Base-by-base conservation (phyloP, 2,888 invertebrate species). In the Lathronympha strigana region DNA sequence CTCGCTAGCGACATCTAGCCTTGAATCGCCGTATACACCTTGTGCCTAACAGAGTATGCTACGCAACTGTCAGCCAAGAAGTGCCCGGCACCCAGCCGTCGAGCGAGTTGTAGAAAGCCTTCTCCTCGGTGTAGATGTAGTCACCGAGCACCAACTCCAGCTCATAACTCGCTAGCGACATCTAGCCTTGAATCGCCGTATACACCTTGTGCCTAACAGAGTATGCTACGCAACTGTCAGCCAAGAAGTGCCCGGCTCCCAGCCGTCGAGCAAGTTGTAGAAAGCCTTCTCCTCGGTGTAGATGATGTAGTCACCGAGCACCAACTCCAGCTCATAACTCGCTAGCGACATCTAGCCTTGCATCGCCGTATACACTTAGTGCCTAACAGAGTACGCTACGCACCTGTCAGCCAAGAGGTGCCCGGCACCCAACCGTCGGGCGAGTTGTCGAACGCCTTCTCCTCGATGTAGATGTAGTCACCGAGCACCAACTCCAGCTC, bases 81-180 rank as follows among this genome's bases (percentile, higher is more conserved):
- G 94, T 94, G 28, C 97, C 98, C 76, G 95, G 95, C 31, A 96
- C 96, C 98, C 98, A 98, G 58, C 97, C 97, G 86, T 98, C 98
- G 0, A 95, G 93, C 2, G 96, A 95, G 71, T 88, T 94, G 60
- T 94, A 93, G 55, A 96, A 89, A 45, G 95, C 95, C 71, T 96
- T 95, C 73, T 94, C 94, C 72, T 95, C 95, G 60, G 97, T 93
- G 82, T 97, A 97, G 71, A 98, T 95, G 81, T 95, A 97, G 85
- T 98, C 98, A 3, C 97, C 97, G 55, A 95, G 94, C 68, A 96
- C 94, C 63, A 98, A 86, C 80, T 97, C 97, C 69, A 98, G 86
- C 84, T 98, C 98, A 82, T 98, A 97, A 62, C 94, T 94, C 84
- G 96, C 95, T 76, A 94, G 93, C 2, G 97, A 96, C 67, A 91